Conservation (phyloP, 2,888 invertebrate genomes). For the Tyria jacobaeae region DNA sequence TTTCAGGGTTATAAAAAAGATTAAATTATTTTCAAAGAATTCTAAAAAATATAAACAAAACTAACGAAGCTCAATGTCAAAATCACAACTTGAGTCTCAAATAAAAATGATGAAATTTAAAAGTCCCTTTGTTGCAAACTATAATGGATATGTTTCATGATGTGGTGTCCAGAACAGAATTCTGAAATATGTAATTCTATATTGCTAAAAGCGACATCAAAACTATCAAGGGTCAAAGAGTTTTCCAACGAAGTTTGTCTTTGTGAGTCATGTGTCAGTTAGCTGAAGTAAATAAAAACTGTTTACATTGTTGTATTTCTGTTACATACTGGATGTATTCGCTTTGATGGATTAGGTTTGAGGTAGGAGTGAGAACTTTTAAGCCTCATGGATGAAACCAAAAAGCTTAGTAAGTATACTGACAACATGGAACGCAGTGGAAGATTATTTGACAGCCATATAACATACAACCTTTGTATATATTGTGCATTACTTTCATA, state of each 20-base stretch:
- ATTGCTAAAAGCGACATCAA: constrained; percentile 4
- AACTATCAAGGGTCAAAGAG: not conserved
- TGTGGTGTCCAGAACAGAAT: not conserved
- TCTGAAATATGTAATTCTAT: not conserved
- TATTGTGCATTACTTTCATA: too few relatives aligned
- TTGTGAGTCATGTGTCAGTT: not conserved
- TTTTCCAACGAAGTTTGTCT: constrained; percentile 8
- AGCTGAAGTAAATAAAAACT: constrained; percentile 6
- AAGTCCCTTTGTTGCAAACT: not conserved
- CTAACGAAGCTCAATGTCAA: too few relatives aligned
- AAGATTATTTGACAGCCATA: too few relatives aligned
- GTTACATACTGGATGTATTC: not conserved
- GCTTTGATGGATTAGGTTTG: constrained; percentile 4
- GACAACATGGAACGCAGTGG: too few relatives aligned
- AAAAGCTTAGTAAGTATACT: too few relatives aligned
- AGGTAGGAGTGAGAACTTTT: not conserved
- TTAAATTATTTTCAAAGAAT: too few relatives aligned
- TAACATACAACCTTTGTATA: too few relatives aligned
- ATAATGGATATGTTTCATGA: not conserved
- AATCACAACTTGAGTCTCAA: not conserved
- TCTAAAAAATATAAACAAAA: too few relatives aligned
- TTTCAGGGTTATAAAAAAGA: not conserved
- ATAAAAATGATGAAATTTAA: not conserved
- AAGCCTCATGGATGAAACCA: too few relatives aligned
- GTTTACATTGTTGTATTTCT: not conserved